Conservation (phyloP, 92 coral and sea anemone genomes). For the Pocillopora grandis region DNA sequence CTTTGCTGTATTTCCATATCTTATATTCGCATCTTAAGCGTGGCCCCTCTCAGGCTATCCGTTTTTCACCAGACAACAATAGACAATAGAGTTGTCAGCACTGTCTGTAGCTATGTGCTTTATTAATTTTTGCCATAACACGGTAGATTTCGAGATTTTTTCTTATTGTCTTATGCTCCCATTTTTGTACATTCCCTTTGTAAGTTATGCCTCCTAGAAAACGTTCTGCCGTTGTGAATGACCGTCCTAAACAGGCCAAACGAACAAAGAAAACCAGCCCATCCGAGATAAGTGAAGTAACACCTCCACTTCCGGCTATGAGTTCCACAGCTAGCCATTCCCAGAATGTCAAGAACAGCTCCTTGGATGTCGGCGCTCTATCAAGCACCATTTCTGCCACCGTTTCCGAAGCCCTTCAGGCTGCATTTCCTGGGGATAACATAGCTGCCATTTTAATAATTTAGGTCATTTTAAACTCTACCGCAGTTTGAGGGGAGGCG, state of each 20-base stretch:
- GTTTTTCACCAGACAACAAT: not conserved
- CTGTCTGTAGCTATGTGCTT: no score
- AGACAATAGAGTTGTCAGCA: not conserved
- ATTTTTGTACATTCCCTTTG: not conserved
- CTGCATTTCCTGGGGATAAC: constrained; percentile 1
- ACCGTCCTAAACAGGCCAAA: constrained; percentile 1
- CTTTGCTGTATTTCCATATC: no score
- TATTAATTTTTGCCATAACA: no score
- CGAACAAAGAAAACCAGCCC: not conserved
- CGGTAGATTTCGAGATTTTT: not conserved
- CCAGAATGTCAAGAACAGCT: not conserved
- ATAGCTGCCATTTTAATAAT: not conserved
- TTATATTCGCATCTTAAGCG: not conserved
- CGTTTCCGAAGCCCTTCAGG: not conserved
- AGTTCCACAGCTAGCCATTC: not conserved
- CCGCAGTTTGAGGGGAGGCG: constrained; percentile 22
- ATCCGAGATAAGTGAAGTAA: not conserved
- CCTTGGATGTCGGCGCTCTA: not conserved
- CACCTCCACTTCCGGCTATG: not conserved
- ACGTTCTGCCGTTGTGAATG: not conserved
- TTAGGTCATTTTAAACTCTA: constrained; percentile 33
- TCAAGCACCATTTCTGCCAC: constrained; percentile 4
- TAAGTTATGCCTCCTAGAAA: constrained; percentile 21
- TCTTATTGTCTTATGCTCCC: not conserved
- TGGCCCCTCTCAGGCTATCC: not conserved